Base-by-base conservation (phyloP, 2,888 invertebrate species). In the Trichogramma dendrolimi region DNA sequence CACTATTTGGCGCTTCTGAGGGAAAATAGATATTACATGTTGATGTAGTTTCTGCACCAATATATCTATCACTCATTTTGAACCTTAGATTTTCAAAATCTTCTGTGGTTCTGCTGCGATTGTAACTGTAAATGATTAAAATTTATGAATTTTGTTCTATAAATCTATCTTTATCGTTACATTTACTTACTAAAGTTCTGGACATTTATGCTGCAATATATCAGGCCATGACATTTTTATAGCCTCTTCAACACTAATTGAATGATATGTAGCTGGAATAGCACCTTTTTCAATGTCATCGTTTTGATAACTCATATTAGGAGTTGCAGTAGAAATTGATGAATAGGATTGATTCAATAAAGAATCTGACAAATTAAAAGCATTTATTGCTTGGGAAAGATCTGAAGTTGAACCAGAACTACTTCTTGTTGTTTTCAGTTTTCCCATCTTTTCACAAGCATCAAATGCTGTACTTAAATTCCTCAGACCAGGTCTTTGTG, bases 41-140 rank as follows among this genome's bases (percentile, higher is more conserved):
- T 68, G 89, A 87, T 63, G 88, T 87, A 0, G 91, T 91, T 77
- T 92, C 91, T 0, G 84, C 84, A 2, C 90, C 89, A 56, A 92
- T 84, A 72, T 85, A 91, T 63, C 91, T 83, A 68, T 89, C 86
- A 53, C 85, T 84, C 68, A 88, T 86, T 62, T 86, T 86, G 62
- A 85, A 75, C 44, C 86, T 84, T 10, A 90, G 79, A 64, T 82
- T 79, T 73, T 91, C 91, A 67, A 88, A 83, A 71, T 87, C 86
- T 75, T 92, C 91, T 0, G 89, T 85, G 10, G 84, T 80, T 71
- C 81, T 85, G 67, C 86, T 87, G 63, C 87, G 77, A 74, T 92
- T 92, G 73, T 87, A 88, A 75, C 90, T 91, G 75, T 60, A 83
- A 82, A 42, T 43, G n/a, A 42, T 27, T 43, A 42, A 54, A 11